Conservation (phyloP, 2,113 vertebrate species). For the Sorex fumeus region DNA sequence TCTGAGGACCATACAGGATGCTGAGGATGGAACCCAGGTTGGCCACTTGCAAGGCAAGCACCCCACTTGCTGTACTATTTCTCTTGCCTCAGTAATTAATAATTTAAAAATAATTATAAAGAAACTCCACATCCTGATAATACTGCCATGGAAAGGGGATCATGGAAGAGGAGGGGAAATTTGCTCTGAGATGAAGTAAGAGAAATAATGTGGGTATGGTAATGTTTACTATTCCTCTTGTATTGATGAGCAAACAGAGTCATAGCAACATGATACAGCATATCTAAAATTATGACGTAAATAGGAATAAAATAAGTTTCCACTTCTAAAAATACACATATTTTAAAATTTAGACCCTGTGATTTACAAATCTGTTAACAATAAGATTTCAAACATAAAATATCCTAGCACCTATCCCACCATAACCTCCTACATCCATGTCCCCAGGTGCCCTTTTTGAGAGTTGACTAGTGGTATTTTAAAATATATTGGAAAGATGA, state of each 20-base stretch:
- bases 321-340: neutral
- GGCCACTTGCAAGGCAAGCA: too few species aligned
- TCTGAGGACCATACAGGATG: too few species aligned
- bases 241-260: neutral
- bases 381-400: too few species aligned
- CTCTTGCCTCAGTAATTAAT: too few species aligned
- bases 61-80: too few species aligned
- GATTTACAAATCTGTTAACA: too few species aligned
- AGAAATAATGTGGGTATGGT: neutral
- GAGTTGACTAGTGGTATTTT: neutral
- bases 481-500: neutral
- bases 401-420: too few species aligned
- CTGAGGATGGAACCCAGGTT: too few species aligned
- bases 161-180: neutral
- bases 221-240: neutral
- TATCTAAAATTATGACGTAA: neutral
- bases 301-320: neutral
- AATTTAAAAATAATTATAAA: neutral
- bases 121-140: neutral
- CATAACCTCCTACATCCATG: neutral
- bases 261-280: fast-evolving
- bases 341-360: neutral
- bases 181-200: neutral
- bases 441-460: neutral
- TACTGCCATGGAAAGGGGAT: neutral